Conservation (phyloP, 2,113 vertebrate genomes). For the Gambusia holbrooki region DNA sequence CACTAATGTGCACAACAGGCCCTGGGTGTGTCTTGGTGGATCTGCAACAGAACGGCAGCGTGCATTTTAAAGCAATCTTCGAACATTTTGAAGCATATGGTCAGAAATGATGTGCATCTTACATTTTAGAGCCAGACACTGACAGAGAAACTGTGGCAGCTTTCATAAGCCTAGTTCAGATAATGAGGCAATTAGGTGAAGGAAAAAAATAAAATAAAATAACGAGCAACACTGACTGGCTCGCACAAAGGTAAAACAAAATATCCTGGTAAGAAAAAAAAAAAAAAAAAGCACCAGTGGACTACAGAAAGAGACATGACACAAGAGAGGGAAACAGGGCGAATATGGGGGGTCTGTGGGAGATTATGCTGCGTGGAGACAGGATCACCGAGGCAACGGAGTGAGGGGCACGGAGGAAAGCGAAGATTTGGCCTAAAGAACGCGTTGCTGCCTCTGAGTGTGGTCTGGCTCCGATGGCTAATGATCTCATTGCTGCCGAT, state of each 20-base stretch:
- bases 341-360: conserved; percentile 60
- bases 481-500: conserved; percentile 69
- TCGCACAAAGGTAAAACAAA: neutral
- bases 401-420: conserved; percentile 56
- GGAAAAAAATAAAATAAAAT: neutral
- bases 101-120: neutral
- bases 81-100: neutral
- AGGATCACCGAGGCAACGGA: conserved; percentile 74
- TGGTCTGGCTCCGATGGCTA: conserved; percentile 59
- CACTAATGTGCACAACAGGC: conserved; percentile 98
- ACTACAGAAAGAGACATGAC: conserved; percentile 12
- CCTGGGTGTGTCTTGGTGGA: conserved; percentile 98
- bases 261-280: neutral
- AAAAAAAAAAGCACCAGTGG: conserved; percentile 2
- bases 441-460: conserved; percentile 60
- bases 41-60: conserved; percentile 70
- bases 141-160: neutral
- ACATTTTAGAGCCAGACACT: neutral
- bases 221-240: neutral
- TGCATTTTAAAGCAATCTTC: neutral
- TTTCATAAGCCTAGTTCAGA: neutral
- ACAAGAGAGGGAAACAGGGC: conserved; percentile 20
- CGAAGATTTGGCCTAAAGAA: conserved; percentile 59
- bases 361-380: conserved; percentile 65
- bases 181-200: conserved; percentile 10